Evolutionary conservation across 2,797 vertebrate genomes (phyloP).

Genomic region (Avahi laniger): DNA sequence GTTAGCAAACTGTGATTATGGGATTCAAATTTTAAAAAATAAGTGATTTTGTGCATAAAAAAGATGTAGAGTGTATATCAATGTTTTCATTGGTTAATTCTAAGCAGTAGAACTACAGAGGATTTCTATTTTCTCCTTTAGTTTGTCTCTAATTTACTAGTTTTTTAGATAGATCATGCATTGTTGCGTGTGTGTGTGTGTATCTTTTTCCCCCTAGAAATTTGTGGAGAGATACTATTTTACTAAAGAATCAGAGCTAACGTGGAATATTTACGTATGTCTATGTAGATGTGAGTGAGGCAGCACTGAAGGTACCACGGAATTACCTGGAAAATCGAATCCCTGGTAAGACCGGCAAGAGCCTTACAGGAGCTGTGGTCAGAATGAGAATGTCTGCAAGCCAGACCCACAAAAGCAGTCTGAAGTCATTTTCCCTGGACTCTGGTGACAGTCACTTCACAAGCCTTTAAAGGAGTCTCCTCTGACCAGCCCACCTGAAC

Average conservation of each 20-base stretch:
- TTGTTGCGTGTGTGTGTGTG: neutral
- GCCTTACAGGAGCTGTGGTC: neutral
- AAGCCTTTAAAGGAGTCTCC: constrained; percentile 45
- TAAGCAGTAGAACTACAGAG: neutral
- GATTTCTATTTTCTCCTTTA: neutral
- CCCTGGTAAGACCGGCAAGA: constrained; percentile 47
- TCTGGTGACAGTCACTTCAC: constrained; percentile 22
- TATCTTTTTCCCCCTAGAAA: neutral
- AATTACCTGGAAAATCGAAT: neutral
- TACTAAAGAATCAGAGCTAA: neutral
- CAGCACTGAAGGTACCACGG: neutral
- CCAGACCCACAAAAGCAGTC: constrained; percentile 43
- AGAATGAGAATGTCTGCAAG: constrained; percentile 70
- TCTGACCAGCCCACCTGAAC: constrained; percentile 57
- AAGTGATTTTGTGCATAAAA: neutral
- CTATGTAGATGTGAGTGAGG: neutral
- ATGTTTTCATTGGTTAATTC: neutral
- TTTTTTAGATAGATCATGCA: neutral
- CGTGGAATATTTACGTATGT: neutral
- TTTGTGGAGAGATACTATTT: neutral
- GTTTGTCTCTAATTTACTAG: neutral
- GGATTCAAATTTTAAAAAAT: neutral
- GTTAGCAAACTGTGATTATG: neutral
- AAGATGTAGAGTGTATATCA: neutral
- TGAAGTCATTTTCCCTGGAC: constrained; percentile 35